Percentiles rank a stretch among this genome's conserved stretches.
phyloP scores from a whole-genome alignment of 1,140 invertebrate species.

The Drosophila sp. region DNA sequence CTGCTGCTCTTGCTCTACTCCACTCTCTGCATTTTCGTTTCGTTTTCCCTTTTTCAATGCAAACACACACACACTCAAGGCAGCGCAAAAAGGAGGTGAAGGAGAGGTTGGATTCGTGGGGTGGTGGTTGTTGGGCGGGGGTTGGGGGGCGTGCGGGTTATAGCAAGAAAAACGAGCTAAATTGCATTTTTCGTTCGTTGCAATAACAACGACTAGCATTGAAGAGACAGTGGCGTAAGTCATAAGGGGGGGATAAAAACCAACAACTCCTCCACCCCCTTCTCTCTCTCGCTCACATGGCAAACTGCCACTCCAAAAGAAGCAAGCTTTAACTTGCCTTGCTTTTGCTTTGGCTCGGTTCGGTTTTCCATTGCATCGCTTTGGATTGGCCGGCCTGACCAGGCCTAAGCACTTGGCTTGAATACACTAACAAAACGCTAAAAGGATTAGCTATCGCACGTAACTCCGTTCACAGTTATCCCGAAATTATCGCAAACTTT shows the following conservation, averaged over 20 bases:
- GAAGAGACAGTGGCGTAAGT: slow-evolving; percentile 50
- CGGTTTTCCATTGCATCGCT: neutral
- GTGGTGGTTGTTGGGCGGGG: slow-evolving; percentile 19
- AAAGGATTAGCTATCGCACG: neutral
- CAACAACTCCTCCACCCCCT: slow-evolving; percentile 26
- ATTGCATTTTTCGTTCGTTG: slow-evolving; percentile 74
- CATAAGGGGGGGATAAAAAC: slow-evolving; percentile 18
- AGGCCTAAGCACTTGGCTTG: slow-evolving; percentile 1
- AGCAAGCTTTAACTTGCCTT: slow-evolving; percentile 6
- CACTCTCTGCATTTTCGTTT: slow-evolving; percentile 73
- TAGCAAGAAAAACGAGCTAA: slow-evolving; percentile 79
- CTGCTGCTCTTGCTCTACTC: slow-evolving; percentile 57
- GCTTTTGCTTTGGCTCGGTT: neutral
- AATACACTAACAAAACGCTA: neutral
- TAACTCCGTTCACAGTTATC: neutral
- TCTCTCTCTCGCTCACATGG: neutral
- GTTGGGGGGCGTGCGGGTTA: slow-evolving; percentile 47
- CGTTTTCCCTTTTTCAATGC: slow-evolving; percentile 78
- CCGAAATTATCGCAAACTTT: too few relatives aligned
- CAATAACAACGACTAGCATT: slow-evolving; percentile 41
- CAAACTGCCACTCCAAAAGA: neutral
- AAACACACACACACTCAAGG: slow-evolving; percentile 35
- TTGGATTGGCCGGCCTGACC: neutral
- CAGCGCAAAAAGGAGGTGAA: slow-evolving; percentile 31
- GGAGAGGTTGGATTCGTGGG: neutral